Conservation (phyloP, 2,113 vertebrate species). For the Urocolius indicus region DNA sequence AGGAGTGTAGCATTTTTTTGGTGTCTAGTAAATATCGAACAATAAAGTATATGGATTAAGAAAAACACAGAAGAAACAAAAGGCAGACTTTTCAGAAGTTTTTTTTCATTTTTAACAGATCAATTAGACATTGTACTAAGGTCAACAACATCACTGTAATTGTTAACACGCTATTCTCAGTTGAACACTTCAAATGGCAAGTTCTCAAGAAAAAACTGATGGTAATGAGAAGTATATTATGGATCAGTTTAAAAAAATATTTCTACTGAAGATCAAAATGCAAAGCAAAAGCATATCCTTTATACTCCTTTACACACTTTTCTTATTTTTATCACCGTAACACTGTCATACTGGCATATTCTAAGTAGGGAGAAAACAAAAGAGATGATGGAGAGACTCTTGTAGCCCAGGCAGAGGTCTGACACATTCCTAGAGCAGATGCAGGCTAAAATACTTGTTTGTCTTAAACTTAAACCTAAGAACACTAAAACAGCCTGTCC, state of each 20-base stretch:
- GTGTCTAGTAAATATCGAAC: neutral
- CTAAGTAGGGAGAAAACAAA: neutral
- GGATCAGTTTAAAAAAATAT: neutral
- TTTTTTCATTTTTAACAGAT: neutral
- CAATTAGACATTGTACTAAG: neutral
- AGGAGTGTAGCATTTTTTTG: neutral
- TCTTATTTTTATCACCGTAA: neutral
- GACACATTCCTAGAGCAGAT: neutral
- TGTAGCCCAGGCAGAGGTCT: neutral
- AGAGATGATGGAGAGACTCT: neutral
- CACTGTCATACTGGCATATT: neutral
- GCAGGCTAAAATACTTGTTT: neutral
- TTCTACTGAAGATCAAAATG: neutral
- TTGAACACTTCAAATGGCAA: neutral
- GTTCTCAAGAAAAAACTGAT: neutral
- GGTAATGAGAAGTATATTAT: neutral
- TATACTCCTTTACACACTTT: neutral
- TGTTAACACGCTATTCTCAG: neutral
- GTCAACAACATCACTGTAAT: neutral
- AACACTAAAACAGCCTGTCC: neutral
- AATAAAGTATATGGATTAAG: neutral
- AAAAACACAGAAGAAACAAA: neutral
- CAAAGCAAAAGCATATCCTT: neutral
- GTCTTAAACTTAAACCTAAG: neutral
- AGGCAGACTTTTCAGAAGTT: neutral